Percentiles rank a stretch among this genome's conserved stretches.
These are phyloP conservation scores for Drosophila merina DNA, from an alignment of 2,888 invertebrate genomes.

Conservation along the genomic window DNA sequence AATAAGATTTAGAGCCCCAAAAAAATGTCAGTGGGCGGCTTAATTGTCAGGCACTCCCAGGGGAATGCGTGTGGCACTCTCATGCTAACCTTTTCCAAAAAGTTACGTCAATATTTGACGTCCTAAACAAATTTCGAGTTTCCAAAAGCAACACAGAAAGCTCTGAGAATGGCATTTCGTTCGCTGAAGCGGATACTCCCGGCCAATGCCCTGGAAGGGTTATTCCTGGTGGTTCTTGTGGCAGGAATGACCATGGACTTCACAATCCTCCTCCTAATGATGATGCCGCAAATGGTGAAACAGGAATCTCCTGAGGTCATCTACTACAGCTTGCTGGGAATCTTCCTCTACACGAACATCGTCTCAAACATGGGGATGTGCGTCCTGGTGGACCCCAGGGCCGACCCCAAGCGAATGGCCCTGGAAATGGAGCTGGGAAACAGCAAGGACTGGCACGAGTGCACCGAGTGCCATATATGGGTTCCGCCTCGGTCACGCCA, in stretches of 20 bases:
- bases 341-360: background rate
- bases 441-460: conserved; percentile 1
- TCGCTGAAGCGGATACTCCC: background rate
- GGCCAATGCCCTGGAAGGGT: background rate
- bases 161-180: background rate
- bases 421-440: background rate
- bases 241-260: background rate
- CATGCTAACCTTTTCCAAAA: background rate
- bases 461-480: background rate
- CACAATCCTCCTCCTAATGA: background rate
- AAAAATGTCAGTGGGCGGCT: too few relatives aligned
- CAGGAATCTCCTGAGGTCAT: background rate
- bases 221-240: background rate
- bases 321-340: background rate
- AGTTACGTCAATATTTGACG: background rate
- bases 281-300: background rate
- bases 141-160: background rate
- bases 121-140: background rate
- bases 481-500: conserved; percentile 8
- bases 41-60: background rate
- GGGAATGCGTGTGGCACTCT: background rate
- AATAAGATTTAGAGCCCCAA: too few relatives aligned
- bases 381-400: background rate
- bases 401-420: background rate
- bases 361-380: background rate